These are phyloP conservation scores for Trididemnum clinides DNA, from an alignment of 23 tunicate species.

Conservation along the genomic window DNA sequence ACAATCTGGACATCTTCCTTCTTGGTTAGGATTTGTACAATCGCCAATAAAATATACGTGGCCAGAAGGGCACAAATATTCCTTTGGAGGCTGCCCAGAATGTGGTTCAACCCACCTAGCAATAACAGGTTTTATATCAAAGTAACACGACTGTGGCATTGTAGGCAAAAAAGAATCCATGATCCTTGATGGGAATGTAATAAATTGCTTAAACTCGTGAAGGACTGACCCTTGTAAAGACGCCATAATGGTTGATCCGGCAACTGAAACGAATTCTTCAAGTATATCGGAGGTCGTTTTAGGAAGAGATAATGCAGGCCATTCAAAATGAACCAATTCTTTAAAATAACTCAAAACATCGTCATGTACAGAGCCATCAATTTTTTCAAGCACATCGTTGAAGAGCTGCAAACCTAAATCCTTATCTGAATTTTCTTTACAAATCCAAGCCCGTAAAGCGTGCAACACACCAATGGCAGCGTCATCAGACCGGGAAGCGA, in stretches of 20 bases:
- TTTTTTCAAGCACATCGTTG: no score
- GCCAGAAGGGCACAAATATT: constrained; percentile 55
- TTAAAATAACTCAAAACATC: no score
- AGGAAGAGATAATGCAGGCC: neutral
- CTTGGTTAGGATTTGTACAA: constrained; percentile 42
- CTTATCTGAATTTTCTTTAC: neutral
- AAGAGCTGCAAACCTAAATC: no score
- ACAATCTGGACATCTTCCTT: constrained; percentile 54
- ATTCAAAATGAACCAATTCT: no score
- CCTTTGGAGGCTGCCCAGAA: constrained; percentile 17
- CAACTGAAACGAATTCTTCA: constrained; percentile 1
- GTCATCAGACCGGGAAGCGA: neutral
- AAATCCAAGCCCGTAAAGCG: neutral
- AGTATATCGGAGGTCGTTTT: no score
- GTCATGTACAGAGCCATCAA: no score
- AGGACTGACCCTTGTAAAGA: neutral
- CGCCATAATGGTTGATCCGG: neutral
- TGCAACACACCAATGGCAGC: neutral
- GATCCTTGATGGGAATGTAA: neutral
- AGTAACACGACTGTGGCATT: constrained; percentile 59
- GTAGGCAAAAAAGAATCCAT: constrained; percentile 52
- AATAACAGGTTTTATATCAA: constrained; percentile 27
- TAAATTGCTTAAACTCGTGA: neutral
- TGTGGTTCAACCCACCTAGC: neutral
- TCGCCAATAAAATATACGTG: constrained; percentile 65